phyloP scores from a whole-genome alignment of 1,140 invertebrate genomes.

The Eupristina koningsbergeri region DNA sequence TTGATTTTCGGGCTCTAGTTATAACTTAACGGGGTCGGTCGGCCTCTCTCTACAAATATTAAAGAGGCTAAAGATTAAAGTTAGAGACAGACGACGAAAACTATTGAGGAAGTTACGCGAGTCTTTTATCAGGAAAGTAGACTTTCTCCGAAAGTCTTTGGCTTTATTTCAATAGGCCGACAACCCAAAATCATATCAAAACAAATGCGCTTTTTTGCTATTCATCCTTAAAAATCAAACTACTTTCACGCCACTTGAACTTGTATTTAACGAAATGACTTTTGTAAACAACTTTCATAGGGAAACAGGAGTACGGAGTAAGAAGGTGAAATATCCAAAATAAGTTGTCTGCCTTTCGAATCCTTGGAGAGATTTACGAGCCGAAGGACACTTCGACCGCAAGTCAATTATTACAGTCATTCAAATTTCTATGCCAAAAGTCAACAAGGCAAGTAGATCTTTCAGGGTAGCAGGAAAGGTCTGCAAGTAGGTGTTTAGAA shows the following conservation, averaged over 20 bases:
- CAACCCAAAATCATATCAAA: not conserved
- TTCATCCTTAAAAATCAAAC: slow-evolving; percentile 28
- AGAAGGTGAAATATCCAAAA: slow-evolving; percentile 11
- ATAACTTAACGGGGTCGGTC: not conserved
- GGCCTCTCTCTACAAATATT: not conserved
- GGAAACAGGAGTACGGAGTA: slow-evolving; percentile 51
- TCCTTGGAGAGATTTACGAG: slow-evolving; percentile 26
- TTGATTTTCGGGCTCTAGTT: too few relatives aligned
- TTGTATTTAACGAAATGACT: slow-evolving; percentile 59
- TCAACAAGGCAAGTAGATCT: slow-evolving; percentile 31
- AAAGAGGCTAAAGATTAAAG: not conserved
- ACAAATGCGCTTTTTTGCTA: slow-evolving; percentile 27
- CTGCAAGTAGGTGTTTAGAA: slow-evolving; percentile 20
- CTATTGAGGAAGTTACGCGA: slow-evolving; percentile 37
- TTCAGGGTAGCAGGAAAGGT: slow-evolving; percentile 37
- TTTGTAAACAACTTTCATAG: slow-evolving; percentile 58
- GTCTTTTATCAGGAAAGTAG: slow-evolving; percentile 24
- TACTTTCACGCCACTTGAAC: slow-evolving; percentile 57
- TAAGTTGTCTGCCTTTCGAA: not conserved
- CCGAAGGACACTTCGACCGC: not conserved
- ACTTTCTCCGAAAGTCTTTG: not conserved
- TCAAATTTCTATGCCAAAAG: slow-evolving; percentile 38
- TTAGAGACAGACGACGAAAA: not conserved
- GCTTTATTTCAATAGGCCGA: too few relatives aligned
- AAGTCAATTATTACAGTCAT: slow-evolving; percentile 38